A percentile compares a stretch with the other conserved stretches of the same genome.
These are phyloP conservation scores for Neosalanx taihuensis DNA, from an alignment of 2,797 vertebrate genomes.

Conservation along the genomic window DNA sequence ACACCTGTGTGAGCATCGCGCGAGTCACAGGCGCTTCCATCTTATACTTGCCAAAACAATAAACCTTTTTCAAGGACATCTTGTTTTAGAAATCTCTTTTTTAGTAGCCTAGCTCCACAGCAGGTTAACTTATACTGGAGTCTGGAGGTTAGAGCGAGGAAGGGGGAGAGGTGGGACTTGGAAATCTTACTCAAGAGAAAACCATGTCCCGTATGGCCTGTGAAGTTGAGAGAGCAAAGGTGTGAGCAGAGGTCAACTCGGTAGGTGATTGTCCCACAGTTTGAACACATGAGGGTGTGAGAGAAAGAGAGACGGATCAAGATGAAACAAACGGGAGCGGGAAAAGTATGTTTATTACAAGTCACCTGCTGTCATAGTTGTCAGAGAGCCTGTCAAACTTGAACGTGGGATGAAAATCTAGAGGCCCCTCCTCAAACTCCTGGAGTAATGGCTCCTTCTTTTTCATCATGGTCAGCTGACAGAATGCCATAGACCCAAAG, in stretches of 20 bases:
- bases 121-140: neutral
- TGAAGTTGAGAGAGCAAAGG: slow-evolving; percentile 49
- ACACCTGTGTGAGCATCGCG: neutral
- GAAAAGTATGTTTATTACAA: neutral
- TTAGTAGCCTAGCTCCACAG: neutral
- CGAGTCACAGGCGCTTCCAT: slow-evolving; percentile 17
- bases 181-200: slow-evolving; percentile 82
- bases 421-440: slow-evolving; percentile 88
- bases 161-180: slow-evolving; percentile 25
- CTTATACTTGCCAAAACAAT: slow-evolving; percentile 27
- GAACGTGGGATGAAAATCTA: slow-evolving; percentile 93
- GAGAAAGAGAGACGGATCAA: neutral
- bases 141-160: slow-evolving; percentile 13
- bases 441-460: slow-evolving; percentile 78
- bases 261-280: neutral
- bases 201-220: slow-evolving; percentile 81
- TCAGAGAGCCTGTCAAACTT: slow-evolving; percentile 90
- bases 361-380: slow-evolving; percentile 91
- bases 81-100: slow-evolving; percentile 17
- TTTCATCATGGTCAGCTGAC: slow-evolving; percentile 88
- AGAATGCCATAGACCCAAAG: neutral
- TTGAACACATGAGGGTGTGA: neutral
- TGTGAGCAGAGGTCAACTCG: slow-evolving; percentile 12
- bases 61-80: neutral
- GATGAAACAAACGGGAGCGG: neutral